Conservation (phyloP, 2,888 invertebrate species). For the Caenorhabditis imperialis region DNA sequence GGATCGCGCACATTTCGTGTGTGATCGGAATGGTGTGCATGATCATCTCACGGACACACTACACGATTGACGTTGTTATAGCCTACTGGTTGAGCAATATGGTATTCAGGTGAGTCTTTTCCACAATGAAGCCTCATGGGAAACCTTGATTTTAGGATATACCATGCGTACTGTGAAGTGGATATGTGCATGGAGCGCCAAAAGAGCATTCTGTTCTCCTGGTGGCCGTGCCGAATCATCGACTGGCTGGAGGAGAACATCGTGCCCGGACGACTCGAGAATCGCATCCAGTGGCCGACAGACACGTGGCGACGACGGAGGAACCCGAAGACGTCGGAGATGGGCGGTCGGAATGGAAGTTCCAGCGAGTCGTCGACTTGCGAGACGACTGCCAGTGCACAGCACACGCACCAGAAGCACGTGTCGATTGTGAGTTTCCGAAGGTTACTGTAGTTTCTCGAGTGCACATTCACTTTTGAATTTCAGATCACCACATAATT, state of each 20-base stretch:
- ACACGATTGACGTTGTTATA: constrained; percentile 71
- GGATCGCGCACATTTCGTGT: constrained; percentile 48
- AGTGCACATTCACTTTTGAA: too few species aligned
- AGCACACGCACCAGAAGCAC: constrained; percentile 57
- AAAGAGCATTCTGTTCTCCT: constrained; percentile 56
- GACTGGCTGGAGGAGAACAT: constrained; percentile 69
- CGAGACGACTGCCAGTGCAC: constrained; percentile 25
- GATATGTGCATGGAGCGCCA: constrained; percentile 65
- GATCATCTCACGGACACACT: constrained; percentile 70
- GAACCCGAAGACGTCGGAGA: background rate
- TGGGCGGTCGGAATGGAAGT: constrained; percentile 9
- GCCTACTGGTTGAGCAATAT: constrained; percentile 69
- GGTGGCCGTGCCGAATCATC: constrained; percentile 60
- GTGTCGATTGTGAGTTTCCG: constrained; percentile 64
- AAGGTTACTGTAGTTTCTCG: too few species aligned
- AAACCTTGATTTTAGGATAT: constrained; percentile 53
- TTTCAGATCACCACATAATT: too few species aligned
- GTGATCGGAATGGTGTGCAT: constrained; percentile 65
- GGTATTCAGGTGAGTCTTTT: constrained; percentile 67
- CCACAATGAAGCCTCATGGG: too few species aligned
- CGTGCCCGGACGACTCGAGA: constrained; percentile 61
- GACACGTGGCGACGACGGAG: background rate
- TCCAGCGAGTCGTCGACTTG: constrained; percentile 44
- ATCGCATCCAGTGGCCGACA: constrained; percentile 17
- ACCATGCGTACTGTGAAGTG: constrained; percentile 68